A percentile compares a stretch with the other conserved stretches of the same genome.
Conservation (phyloP, 2,888 invertebrate genomes). For the Colostygia pectinataria region DNA sequence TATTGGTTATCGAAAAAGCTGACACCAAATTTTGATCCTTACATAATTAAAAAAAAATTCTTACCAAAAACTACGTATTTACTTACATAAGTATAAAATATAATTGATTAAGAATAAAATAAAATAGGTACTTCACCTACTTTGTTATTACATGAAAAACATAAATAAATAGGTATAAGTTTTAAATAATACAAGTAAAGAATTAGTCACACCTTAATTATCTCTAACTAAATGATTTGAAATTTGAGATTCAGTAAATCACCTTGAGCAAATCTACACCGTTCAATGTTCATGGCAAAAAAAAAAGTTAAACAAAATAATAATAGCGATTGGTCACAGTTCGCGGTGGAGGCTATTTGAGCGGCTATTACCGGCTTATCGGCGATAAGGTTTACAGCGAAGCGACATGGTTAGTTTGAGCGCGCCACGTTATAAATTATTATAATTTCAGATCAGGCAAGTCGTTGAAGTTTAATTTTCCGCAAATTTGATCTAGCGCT, state of each 20-base stretch:
- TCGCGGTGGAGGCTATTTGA: slow-evolving; percentile 67
- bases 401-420: slow-evolving; percentile 79
- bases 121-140: too few relatives aligned
- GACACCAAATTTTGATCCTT: too few relatives aligned
- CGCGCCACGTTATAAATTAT: slow-evolving; percentile 75
- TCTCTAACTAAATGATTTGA: too few relatives aligned
- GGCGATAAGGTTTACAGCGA: slow-evolving; percentile 75
- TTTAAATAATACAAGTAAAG: too few relatives aligned
- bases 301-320: slow-evolving; percentile 58
- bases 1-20: too few relatives aligned
- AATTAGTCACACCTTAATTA: too few relatives aligned
- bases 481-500: slow-evolving; percentile 76
- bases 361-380: slow-evolving; percentile 66
- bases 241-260: slow-evolving; percentile 19
- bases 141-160: too few relatives aligned
- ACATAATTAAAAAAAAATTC: too few relatives aligned
- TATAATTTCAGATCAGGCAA: slow-evolving; percentile 70
- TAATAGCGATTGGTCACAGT: slow-evolving; percentile 71
- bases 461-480: slow-evolving; percentile 73
- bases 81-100: too few relatives aligned
- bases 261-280: slow-evolving; percentile 33
- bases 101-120: too few relatives aligned
- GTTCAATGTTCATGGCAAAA: slow-evolving; percentile 31
- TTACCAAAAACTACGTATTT: too few relatives aligned
- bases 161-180: too few relatives aligned